Conservation (phyloP, 2,888 invertebrate genomes). For the Alcis repandata region DNA sequence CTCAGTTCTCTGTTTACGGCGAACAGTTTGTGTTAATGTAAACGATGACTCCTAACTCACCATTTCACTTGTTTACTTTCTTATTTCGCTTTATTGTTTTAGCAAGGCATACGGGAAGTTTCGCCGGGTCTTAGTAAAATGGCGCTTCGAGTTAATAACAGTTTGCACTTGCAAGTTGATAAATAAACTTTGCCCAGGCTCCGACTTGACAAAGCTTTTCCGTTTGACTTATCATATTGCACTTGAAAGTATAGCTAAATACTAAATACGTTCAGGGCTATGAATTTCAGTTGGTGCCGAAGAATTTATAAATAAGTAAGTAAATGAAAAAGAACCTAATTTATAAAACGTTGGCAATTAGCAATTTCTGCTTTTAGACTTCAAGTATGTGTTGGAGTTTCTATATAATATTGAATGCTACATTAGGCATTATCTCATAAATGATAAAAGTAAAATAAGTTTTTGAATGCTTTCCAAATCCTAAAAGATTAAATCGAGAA, state of each 20-base stretch:
- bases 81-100: conserved; percentile 67
- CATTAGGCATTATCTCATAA: too few species aligned
- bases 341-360: too few species aligned
- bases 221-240: conserved; percentile 1
- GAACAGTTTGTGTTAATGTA: conserved; percentile 70
- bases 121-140: conserved; percentile 53
- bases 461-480: too few species aligned
- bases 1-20: conserved; percentile 69
- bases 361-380: too few species aligned
- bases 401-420: too few species aligned
- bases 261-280: too few species aligned
- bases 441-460: too few species aligned
- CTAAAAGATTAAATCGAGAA: too few species aligned
- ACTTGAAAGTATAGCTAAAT: not conserved
- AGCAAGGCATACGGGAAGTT: conserved; percentile 66
- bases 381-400: too few species aligned
- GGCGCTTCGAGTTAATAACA: conserved; percentile 37
- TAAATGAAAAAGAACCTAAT: too few species aligned
- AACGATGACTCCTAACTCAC: conserved; percentile 72
- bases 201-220: conserved; percentile 4
- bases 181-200: conserved; percentile 12
- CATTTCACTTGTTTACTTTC: conserved; percentile 70
- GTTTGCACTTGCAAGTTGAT: conserved; percentile 15
- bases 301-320: too few species aligned
- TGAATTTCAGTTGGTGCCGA: not conserved